Percentiles rank a stretch among this genome's conserved stretches.
Evolutionary conservation across 2,113 vertebrate genomes (phyloP).

Genomic region (Catharus bicknelli): DNA sequence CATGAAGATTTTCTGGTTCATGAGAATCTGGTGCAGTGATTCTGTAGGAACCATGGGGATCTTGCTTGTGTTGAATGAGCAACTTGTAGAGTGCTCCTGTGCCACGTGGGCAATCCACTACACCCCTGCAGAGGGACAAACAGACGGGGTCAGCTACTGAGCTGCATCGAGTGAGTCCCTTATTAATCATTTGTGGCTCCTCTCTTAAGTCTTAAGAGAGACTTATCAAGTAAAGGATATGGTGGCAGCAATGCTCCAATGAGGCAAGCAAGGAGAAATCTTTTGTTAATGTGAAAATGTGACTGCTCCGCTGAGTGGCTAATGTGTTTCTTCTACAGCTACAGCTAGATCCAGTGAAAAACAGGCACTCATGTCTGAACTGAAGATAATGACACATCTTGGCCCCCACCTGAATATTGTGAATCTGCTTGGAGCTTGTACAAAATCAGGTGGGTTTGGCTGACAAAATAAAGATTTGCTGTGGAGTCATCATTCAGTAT

Average conservation of each 20-base stretch:
- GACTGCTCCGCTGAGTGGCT: neutral
- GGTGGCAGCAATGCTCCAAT: neutral
- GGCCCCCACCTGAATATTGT: conserved; percentile 97
- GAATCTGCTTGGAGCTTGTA: conserved; percentile 95
- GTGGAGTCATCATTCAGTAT: neutral
- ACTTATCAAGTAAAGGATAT: neutral
- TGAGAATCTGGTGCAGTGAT: neutral
- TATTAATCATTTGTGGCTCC: neutral
- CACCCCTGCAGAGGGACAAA: neutral
- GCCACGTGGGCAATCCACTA: neutral
- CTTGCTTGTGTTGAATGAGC: neutral
- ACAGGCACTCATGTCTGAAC: conserved; percentile 97
- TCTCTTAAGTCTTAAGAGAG: neutral
- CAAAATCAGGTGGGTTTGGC: conserved; percentile 88
- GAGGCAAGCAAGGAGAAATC: neutral
- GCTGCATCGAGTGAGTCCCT: neutral
- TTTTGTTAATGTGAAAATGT: neutral
- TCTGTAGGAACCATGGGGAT: neutral
- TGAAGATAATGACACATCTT: conserved; percentile 99
- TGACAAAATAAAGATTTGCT: neutral
- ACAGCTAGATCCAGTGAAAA: conserved; percentile 98
- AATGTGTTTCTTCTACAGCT: conserved; percentile 74
- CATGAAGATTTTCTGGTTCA: neutral
- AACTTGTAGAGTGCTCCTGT: neutral
- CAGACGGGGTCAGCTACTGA: neutral